These are phyloP conservation scores for Peucedramus taeniatus DNA, from an alignment of 2,113 vertebrate genomes.

Conservation along the genomic window DNA sequence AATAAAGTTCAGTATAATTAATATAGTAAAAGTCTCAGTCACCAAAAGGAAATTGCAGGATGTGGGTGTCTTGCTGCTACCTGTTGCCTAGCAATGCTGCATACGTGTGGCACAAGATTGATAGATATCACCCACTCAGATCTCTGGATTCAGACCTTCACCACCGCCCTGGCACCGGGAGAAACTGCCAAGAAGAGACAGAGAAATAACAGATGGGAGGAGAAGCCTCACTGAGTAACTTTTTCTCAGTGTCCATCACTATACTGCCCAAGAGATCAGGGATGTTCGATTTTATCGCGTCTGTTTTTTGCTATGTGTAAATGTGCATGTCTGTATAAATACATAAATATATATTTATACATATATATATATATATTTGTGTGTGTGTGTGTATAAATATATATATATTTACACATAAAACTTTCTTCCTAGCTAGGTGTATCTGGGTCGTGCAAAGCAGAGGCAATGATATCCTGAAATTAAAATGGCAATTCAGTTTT, in stretches of 20 bases:
- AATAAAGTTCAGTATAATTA: constrained; percentile 65
- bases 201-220: constrained; percentile 27
- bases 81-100: constrained; percentile 70
- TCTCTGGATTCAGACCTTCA: constrained; percentile 63
- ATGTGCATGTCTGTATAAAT: not conserved
- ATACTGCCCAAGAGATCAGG: not conserved
- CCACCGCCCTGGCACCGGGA: not conserved
- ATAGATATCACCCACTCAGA: constrained; percentile 72
- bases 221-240: not conserved
- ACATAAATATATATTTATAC: not conserved
- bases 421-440: constrained; percentile 4
- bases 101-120: constrained; percentile 63
- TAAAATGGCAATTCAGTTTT: constrained; percentile 62
- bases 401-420: not conserved
- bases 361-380: not conserved
- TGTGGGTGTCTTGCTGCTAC: constrained; percentile 59
- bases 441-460: constrained; percentile 14
- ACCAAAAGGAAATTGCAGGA: constrained; percentile 65
- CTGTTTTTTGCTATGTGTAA: not conserved
- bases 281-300: not conserved
- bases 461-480: constrained; percentile 60
- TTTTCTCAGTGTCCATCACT: not conserved
- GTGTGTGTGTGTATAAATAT: not conserved
- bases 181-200: constrained; percentile 4
- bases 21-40: constrained; percentile 68